These are phyloP conservation scores for Drosophila atroscutellata DNA, from an alignment of 2,888 invertebrate species.

Conservation along the genomic window DNA sequence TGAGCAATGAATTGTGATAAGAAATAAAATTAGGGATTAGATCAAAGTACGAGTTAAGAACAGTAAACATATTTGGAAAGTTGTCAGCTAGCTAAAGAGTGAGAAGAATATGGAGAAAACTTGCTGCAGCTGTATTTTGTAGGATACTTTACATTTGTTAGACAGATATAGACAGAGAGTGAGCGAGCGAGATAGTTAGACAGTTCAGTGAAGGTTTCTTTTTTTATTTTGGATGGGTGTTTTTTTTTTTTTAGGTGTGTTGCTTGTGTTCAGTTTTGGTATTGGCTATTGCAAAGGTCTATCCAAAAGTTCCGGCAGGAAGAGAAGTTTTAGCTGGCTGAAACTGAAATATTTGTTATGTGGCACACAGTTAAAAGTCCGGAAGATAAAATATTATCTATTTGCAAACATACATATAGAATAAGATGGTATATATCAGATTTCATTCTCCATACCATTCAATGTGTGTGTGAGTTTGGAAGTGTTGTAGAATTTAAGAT, in stretches of 20 bases:
- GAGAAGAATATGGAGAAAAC: slow-evolving; percentile 26
- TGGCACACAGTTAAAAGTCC: slow-evolving; percentile 53
- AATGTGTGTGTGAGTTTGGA: slow-evolving; percentile 22
- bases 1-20: slow-evolving; percentile 27
- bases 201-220: slow-evolving; percentile 24
- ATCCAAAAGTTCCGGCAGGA: slow-evolving; percentile 61
- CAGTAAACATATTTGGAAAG: slow-evolving; percentile 28
- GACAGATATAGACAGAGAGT: slow-evolving; percentile 33
- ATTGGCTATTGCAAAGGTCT: slow-evolving; percentile 58
- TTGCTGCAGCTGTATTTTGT: slow-evolving; percentile 40
- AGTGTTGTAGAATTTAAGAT: slow-evolving; percentile 31
- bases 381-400: slow-evolving; percentile 60
- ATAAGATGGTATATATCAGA: slow-evolving; percentile 35
- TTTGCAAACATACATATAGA: slow-evolving; percentile 69
- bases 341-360: slow-evolving; percentile 57
- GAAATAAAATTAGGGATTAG: slow-evolving; percentile 26
- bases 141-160: slow-evolving; percentile 48
- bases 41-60: slow-evolving; percentile 32
- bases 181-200: slow-evolving; percentile 24
- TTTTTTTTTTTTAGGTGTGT: slow-evolving; percentile 27
- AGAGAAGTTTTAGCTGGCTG: slow-evolving; percentile 59
- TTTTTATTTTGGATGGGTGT: slow-evolving; percentile 35
- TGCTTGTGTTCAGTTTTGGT: slow-evolving; percentile 35
- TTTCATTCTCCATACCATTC: slow-evolving; percentile 62
- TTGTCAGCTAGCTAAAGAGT: slow-evolving; percentile 40